phyloP scores from a whole-genome alignment of 2,888 invertebrate species.

The Hedya salicella region DNA sequence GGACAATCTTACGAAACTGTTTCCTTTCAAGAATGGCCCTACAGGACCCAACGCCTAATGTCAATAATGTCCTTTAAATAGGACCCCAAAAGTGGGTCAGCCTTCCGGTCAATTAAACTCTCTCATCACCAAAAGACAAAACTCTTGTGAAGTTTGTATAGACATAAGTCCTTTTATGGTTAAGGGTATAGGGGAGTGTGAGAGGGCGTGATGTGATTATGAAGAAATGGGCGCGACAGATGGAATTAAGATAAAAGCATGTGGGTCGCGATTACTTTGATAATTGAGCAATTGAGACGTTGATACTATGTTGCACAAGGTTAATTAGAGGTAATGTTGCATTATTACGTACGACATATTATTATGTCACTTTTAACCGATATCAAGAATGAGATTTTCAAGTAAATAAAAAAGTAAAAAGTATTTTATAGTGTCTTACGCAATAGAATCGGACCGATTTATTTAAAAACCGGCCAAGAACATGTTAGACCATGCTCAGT shows the following conservation, averaged over 20 bases:
- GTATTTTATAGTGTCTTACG: no score
- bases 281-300: neutral
- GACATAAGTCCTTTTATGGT: constrained; percentile 5
- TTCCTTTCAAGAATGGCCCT: neutral
- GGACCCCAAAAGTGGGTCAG: constrained; percentile 23
- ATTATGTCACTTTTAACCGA: no score
- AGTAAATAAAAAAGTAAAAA: no score
- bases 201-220: constrained; percentile 22
- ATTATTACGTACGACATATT: no score
- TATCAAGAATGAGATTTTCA: no score
- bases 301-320: neutral
- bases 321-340: neutral
- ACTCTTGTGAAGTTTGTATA: neutral
- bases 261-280: constrained; percentile 4
- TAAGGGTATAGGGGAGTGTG: neutral
- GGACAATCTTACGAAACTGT: neutral
- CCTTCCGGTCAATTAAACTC: constrained; percentile 20
- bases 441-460: no score
- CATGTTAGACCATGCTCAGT: no score
- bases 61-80: constrained; percentile 26
- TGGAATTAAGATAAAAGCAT: constrained; percentile 15
- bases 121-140: neutral
- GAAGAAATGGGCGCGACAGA: constrained; percentile 18
- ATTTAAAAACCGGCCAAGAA: no score
- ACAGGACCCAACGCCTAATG: neutral